A percentile compares a stretch with the other conserved stretches of the same genome.
Conservation (phyloP, 2,888 invertebrate species). For the Mantis religiosa region DNA sequence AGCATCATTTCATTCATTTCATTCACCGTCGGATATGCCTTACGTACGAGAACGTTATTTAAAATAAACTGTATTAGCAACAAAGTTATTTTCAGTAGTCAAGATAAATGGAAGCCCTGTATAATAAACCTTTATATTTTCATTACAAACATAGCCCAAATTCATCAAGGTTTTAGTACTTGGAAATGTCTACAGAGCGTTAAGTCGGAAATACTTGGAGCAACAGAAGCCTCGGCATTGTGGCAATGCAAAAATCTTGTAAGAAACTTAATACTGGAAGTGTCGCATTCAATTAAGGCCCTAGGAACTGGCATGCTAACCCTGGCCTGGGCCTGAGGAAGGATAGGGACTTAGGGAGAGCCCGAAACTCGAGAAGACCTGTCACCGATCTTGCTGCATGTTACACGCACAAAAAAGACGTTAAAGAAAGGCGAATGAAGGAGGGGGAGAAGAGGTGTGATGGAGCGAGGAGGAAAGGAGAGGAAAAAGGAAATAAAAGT, state of each 20-base stretch:
- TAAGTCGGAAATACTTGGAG: not conserved
- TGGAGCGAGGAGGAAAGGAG: not conserved
- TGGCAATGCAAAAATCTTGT: not conserved
- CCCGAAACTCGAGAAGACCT: not conserved
- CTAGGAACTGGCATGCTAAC: not conserved
- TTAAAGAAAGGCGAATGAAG: not conserved
- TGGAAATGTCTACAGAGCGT: not conserved
- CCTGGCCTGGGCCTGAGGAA: not conserved
- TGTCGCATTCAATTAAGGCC: not conserved
- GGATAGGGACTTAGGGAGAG: not conserved
- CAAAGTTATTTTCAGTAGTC: not conserved
- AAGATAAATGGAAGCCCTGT: too few relatives aligned
- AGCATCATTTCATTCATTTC: too few relatives aligned
- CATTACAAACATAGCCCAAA: not conserved
- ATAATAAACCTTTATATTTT: not conserved
- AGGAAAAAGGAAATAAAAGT: not conserved
- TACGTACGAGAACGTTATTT: too few relatives aligned
- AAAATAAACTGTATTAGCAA: too few relatives aligned
- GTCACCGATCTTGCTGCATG: not conserved
- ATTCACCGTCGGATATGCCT: too few relatives aligned
- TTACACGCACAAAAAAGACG: not conserved
- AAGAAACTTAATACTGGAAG: not conserved
- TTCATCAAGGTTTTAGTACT: not conserved
- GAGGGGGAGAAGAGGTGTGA: not conserved
- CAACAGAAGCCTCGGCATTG: not conserved